Evolutionary conservation across 2,113 vertebrate genomes (phyloP).

Genomic region (Oryzias curvinotus): DNA sequence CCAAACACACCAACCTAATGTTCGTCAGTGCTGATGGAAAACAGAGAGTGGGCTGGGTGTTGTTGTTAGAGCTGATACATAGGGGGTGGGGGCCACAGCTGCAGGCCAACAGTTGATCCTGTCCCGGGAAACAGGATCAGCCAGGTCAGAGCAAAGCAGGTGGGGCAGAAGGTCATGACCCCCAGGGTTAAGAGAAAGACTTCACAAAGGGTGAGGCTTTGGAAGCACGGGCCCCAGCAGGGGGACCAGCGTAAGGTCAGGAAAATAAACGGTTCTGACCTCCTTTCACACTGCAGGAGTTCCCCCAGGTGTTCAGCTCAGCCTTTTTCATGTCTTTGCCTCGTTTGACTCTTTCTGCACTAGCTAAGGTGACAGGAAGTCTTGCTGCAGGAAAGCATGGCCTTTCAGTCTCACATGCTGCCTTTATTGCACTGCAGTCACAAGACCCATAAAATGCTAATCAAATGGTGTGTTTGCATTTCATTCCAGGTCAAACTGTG

Average conservation of each 20-base stretch:
- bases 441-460: constrained; percentile 52
- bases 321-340: constrained; percentile 38
- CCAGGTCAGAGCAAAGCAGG: constrained; percentile 59
- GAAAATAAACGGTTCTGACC: constrained; percentile 63
- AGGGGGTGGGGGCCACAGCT: constrained; percentile 52
- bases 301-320: constrained; percentile 62
- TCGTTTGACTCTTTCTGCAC: constrained; percentile 13
- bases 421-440: constrained; percentile 27
- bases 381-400: not conserved
- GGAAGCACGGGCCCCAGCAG: constrained; percentile 38
- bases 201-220: constrained; percentile 73
- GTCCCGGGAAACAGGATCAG: constrained; percentile 68
- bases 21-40: not conserved
- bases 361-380: not conserved
- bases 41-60: not conserved
- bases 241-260: constrained; percentile 39
- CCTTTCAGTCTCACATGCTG: constrained; percentile 8
- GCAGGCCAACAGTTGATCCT: constrained; percentile 73
- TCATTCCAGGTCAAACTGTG: constrained; percentile 58
- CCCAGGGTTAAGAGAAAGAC: constrained; percentile 54
- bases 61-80: constrained; percentile 20
- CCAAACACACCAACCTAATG: no score
- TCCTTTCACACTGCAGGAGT: constrained; percentile 46
- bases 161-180: constrained; percentile 58
- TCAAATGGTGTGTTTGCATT: constrained; percentile 37